A percentile compares a stretch with the other conserved stretches of the same genome.
Evolutionary conservation across 1,140 invertebrate species (phyloP).

Genomic region (Meloidogyne floridensis): DNA sequence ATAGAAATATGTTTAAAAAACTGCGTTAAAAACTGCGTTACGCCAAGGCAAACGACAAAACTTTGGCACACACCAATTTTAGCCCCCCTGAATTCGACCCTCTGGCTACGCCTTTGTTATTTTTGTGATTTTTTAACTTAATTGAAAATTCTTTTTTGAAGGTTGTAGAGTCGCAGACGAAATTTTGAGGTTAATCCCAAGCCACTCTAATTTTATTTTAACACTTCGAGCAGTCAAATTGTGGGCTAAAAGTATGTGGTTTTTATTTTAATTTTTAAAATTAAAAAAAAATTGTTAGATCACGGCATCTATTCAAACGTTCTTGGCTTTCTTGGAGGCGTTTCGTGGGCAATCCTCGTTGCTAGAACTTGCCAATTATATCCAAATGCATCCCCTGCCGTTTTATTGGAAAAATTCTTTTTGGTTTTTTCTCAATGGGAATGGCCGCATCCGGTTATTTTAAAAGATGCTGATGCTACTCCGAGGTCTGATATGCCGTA

Average conservation of each 20-base stretch:
- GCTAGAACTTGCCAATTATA: conserved; percentile 97
- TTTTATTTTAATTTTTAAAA: conserved; percentile 18
- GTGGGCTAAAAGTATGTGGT: conserved; percentile 87
- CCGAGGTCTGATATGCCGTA: conserved; percentile 64
- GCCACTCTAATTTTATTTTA: conserved; percentile 88
- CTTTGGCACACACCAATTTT: too few species aligned
- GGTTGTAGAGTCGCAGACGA: conserved; percentile 96
- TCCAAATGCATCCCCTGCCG: conserved; percentile 91
- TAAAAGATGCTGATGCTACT: conserved; percentile 82
- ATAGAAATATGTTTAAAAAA: too few species aligned
- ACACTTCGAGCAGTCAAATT: conserved; percentile 92
- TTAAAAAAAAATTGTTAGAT: conserved; percentile 34
- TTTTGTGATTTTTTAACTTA: too few species aligned
- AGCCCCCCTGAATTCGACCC: too few species aligned
- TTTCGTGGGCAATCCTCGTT: conserved; percentile 99
- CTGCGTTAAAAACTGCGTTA: too few species aligned
- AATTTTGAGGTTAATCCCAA: conserved; percentile 90
- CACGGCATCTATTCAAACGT: conserved; percentile 98
- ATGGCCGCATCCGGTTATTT: conserved; percentile 93
- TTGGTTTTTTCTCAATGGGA: conserved; percentile 94
- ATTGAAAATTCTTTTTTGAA: conserved; percentile 41
- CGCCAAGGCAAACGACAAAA: too few species aligned
- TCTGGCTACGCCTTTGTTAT: too few species aligned
- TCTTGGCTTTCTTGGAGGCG: conserved; percentile 94
- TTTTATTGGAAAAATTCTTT: conserved; percentile 96